Evolutionary conservation across 2,113 vertebrate genomes (phyloP), one percentile per base, ranked within the genome.

Genomic region (Hemichromis elongatus): DNA sequence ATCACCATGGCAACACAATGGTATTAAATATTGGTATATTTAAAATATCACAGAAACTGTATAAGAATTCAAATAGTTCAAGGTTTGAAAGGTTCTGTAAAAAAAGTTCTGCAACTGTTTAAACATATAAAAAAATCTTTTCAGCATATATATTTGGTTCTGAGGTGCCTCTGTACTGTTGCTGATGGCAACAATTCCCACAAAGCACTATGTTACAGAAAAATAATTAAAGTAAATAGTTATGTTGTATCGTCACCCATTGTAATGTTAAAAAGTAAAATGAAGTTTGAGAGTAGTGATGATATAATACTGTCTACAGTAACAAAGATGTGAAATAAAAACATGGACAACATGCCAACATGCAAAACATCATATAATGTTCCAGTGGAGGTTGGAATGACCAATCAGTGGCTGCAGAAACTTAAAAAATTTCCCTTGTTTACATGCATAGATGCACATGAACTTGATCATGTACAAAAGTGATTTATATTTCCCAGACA

Each of bases 1-100:
- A 61, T 90, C 2, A 13, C 75, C 77, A 82, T 86, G 53, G 86
- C 26, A 86, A 86, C 89, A 66, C 47, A 70, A 56, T 56, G 5
- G 52, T 61, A 77, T 84, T 77, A 59, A 85, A 77, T 56, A 35
- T 18, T 42, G 9, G 40, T 35, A 24, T 75, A 21, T 57, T 61
- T 35, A 11, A 30, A 14, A 9, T 40, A 75, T 54, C 13, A 53
- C 40, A 61, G 52, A 80, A 9, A 81, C 12, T 16, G 21, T 63
- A 80, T 35, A 59, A 21, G 33, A 50, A 73, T 13, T 35, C 52
- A 82, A 50, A 75, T 16, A 61, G 35, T 81, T 55, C 4, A 79
- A 68, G 9, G 83, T 79, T 73, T 40, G 8, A 26, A 83, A 77
- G 33, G 14, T 8, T 30, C 7, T 37, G 24, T 12, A 54, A 30